Evolutionary conservation across 1,140 invertebrate species (phyloP).

Genomic region (Drosophila nasuta): DNA sequence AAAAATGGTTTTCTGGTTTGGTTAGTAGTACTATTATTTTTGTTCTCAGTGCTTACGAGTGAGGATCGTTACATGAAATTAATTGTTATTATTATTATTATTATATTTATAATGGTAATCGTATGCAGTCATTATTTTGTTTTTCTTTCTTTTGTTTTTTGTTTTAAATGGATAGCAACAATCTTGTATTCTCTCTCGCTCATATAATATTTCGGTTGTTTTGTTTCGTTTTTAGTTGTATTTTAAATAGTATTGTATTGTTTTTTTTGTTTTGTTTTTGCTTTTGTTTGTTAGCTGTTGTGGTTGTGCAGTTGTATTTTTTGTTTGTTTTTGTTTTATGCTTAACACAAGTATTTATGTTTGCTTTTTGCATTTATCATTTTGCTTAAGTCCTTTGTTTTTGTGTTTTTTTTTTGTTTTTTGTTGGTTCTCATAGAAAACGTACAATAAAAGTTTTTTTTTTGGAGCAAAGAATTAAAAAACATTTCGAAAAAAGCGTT

Average conservation of each 20-base stretch:
- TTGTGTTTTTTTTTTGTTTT: constrained; percentile 25
- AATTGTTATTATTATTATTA: constrained; percentile 12
- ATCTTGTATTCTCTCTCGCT: constrained; percentile 84
- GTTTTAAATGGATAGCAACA: constrained; percentile 81
- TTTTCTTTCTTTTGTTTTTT: constrained; percentile 47
- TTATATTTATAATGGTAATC: constrained; percentile 36
- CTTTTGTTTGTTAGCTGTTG: constrained; percentile 67
- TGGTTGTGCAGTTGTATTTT: constrained; percentile 62
- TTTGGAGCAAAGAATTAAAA: constrained; percentile 55
- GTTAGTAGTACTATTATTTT: constrained; percentile 11
- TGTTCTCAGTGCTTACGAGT: constrained; percentile 45
- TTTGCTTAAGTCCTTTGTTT: constrained; percentile 70
- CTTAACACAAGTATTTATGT: constrained; percentile 58
- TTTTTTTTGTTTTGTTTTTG: constrained; percentile 53
- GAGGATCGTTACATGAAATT: constrained; percentile 31
- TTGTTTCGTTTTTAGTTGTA: constrained; percentile 52
- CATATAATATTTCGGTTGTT: constrained; percentile 72
- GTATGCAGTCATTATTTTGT: constrained; percentile 50
- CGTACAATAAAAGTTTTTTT: constrained; percentile 47
- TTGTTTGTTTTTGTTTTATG: constrained; percentile 43
- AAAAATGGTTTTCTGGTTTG: constrained; percentile 15
- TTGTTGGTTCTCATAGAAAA: constrained; percentile 71
- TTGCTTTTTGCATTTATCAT: constrained; percentile 59
- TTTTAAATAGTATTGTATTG: constrained; percentile 68
- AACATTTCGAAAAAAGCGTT: constrained; percentile 71